phyloP scores from a whole-genome alignment of 2,797 vertebrate species.

The Serranus cabrilla region DNA sequence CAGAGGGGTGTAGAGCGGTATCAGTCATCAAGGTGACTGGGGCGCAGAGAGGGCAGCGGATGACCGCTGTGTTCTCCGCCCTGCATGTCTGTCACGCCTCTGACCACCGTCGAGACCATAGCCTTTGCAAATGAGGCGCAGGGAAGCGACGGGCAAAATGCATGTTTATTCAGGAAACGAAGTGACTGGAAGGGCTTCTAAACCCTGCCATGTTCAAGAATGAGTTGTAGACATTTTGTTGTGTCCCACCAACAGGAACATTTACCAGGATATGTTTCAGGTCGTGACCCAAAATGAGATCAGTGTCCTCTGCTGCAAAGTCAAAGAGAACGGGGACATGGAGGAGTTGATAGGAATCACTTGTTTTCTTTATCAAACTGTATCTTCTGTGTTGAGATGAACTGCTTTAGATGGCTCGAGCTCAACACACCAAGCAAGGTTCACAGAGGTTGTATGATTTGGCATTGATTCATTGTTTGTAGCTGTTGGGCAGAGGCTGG shows the following conservation, averaged over 20 bases:
- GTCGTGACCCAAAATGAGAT: conserved; percentile 61
- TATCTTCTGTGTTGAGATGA: conserved; percentile 53
- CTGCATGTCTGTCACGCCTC: conserved; percentile 59
- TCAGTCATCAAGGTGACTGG: conserved; percentile 63
- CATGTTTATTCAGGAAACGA: conserved; percentile 75
- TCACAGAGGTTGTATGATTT: conserved; percentile 60
- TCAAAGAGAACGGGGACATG: conserved; percentile 39
- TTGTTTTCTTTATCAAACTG: conserved; percentile 57
- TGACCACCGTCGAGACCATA: conserved; percentile 59
- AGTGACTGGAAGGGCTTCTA: conserved; percentile 28
- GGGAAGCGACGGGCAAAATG: conserved; percentile 63
- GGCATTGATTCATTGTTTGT: conserved; percentile 66
- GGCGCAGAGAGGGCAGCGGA: conserved; percentile 42
- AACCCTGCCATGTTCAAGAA: conserved; percentile 76
- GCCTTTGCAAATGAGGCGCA: conserved; percentile 80
- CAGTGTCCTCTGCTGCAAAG: conserved; percentile 53
- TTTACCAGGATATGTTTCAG: conserved; percentile 43
- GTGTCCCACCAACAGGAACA: conserved; percentile 42
- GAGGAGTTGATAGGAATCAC: conserved; percentile 71
- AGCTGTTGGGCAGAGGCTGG: conserved; percentile 56
- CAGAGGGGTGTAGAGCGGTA: conserved; percentile 25
- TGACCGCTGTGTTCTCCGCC: conserved; percentile 62
- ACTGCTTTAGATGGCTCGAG: conserved; percentile 53
- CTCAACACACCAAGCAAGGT: conserved; percentile 46
- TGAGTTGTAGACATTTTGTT: conserved; percentile 74